These are phyloP conservation scores for Pristionchus arcanus DNA, from an alignment of 2,888 invertebrate species.

Conservation along the genomic window DNA sequence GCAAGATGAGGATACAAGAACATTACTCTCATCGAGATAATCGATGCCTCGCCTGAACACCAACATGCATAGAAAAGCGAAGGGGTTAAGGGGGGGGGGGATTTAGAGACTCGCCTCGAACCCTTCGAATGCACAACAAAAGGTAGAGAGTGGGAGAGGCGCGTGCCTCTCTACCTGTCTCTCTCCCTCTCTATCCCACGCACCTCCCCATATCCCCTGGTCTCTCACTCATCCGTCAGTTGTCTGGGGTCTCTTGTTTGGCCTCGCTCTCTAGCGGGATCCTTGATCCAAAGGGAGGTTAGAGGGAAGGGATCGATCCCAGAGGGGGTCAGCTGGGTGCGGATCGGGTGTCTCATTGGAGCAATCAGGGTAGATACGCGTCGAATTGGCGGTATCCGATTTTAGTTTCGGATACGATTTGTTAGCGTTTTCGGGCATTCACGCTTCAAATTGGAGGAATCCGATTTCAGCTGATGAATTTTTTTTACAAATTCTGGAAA, in stretches of 20 bases:
- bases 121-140: not conserved
- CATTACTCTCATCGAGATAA: too few relatives aligned
- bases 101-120: not conserved
- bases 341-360: not conserved
- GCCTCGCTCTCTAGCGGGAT: not conserved
- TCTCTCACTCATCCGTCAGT: not conserved
- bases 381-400: too few relatives aligned
- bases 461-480: too few relatives aligned
- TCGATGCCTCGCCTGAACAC: not conserved
- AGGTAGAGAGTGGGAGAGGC: constrained; percentile 6
- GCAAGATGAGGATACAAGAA: too few relatives aligned
- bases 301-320: constrained; percentile 19
- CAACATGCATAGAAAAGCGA: not conserved
- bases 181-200: constrained; percentile 6
- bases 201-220: not conserved
- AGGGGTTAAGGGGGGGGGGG: not conserved
- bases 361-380: too few relatives aligned
- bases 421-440: too few relatives aligned
- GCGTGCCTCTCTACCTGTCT: not conserved
- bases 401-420: too few relatives aligned
- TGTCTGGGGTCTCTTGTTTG: not conserved
- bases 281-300: not conserved
- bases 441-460: too few relatives aligned
- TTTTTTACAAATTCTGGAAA: too few relatives aligned
- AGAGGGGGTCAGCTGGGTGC: not conserved